These are phyloP conservation scores for Arenaria interpres DNA, from an alignment of 2,113 vertebrate genomes.

Conservation along the genomic window DNA sequence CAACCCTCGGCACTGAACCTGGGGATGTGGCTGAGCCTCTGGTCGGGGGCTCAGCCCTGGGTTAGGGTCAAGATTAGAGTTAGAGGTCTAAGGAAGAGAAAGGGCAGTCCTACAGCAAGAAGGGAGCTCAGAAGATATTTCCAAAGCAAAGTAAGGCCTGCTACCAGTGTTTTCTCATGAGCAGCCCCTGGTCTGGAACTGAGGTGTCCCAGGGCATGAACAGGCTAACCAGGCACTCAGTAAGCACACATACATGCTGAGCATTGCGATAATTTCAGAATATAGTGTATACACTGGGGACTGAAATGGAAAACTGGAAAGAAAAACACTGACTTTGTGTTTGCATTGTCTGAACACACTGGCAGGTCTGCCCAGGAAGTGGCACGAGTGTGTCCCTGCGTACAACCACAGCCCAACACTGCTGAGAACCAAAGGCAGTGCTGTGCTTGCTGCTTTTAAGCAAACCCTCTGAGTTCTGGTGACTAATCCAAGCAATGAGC, in stretches of 20 bases:
- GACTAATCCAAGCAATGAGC: neutral
- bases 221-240: neutral
- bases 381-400: accelerated
- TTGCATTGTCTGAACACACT: accelerated
- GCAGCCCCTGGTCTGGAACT: neutral
- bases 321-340: neutral
- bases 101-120: neutral
- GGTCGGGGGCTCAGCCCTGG: accelerated
- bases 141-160: neutral
- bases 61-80: neutral
- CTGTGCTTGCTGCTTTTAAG: neutral
- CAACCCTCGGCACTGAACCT: accelerated
- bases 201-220: neutral
- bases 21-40: neutral
- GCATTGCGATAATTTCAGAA: neutral
- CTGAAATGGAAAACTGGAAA: neutral
- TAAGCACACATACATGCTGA: neutral
- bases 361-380: neutral
- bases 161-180: neutral
- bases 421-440: accelerated
- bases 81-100: neutral
- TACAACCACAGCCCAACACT: accelerated
- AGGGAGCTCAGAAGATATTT: neutral
- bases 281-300: neutral
- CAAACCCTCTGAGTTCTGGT: neutral